A percentile compares a stretch with the other conserved stretches of the same genome.
Evolutionary conservation across 2,797 vertebrate species (phyloP).

Genomic region (Chelmon rostratus): DNA sequence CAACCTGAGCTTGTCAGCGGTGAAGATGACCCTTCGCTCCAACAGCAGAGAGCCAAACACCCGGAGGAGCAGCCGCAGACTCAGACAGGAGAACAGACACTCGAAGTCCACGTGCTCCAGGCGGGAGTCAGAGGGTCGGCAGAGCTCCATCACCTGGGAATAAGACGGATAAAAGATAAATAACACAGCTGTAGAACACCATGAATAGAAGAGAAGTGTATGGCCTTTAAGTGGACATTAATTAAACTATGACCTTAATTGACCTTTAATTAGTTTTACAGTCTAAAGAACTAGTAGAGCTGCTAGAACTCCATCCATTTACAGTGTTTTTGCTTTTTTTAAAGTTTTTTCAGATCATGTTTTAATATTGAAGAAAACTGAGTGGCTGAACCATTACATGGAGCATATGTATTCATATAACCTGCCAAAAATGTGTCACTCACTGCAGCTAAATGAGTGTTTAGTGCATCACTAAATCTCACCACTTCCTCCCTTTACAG

Average conservation of each 20-base stretch:
- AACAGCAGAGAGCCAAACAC: conserved; percentile 95
- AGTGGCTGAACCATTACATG: no score
- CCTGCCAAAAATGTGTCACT: no score
- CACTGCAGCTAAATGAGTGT: no score
- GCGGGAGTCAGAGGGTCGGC: conserved; percentile 94
- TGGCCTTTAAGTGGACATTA: neutral
- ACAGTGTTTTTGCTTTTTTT: neutral
- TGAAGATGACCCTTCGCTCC: conserved; percentile 96
- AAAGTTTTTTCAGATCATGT: neutral
- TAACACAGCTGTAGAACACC: neutral
- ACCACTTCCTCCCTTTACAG: no score
- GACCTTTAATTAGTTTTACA: neutral
- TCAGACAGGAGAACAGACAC: conserved; percentile 94
- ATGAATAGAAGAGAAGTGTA: no score
- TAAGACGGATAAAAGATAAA: neutral
- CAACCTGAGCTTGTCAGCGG: conserved; percentile 97
- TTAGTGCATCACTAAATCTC: no score
- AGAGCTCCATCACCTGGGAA: conserved; percentile 93
- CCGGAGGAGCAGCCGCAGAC: conserved; percentile 91
- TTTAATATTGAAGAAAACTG: neutral
- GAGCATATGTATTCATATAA: no score
- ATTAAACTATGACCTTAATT: neutral
- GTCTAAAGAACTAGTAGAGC: neutral
- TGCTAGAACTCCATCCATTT: neutral
- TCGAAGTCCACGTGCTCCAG: conserved; percentile 98